Evolutionary conservation across 2,797 vertebrate species (phyloP), one percentile per base, ranked within the genome.

Genomic region (Streptopelia turtur): DNA sequence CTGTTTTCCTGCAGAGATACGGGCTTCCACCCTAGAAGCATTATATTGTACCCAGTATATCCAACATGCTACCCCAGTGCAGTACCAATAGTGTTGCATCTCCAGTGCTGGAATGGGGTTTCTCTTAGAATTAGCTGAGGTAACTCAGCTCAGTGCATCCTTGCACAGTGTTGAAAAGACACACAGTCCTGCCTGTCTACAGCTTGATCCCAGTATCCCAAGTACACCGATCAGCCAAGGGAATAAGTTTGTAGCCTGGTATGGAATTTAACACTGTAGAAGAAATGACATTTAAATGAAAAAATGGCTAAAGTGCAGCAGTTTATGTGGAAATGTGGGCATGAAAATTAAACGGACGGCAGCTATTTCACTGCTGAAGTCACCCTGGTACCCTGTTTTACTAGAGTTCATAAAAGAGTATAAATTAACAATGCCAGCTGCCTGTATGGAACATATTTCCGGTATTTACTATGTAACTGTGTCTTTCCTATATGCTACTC

Each of bases 381-480:
- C 64, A 63, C 20, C 13, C 64, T 16, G 18, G 23, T 27, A 77
- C 45, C 21, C 56, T 71, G 66, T 35, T 89, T 90, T 82, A 55
- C 52, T 71, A 15, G 53, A 75, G 57, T 60, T 85, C 41, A 39
- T 83, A 77, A 55, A 83, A 80, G 41, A 65, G 1, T 57, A 23
- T 66, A 80, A 83, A 80, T 85, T 64, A 92, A 68, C 63, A 60
- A 57, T 85, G 78, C 78, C 86, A 87, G 75, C 43, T 95, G 63
- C 74, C 79, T 33, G 41, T 64, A 39, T 30, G 45, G 56, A 95
- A 53, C 63, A 20, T 61, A 20, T 80, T 92, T 93, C 21, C 70
- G 71, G 18, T 87, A 59, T 90, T 95, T 90, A 74, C 75, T 83
- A 0, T 71, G 53, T 80, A 92, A 87, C 56, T 60, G 11, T 66